Conservation (phyloP, 2,888 invertebrate species). For the Lysandra coridon region DNA sequence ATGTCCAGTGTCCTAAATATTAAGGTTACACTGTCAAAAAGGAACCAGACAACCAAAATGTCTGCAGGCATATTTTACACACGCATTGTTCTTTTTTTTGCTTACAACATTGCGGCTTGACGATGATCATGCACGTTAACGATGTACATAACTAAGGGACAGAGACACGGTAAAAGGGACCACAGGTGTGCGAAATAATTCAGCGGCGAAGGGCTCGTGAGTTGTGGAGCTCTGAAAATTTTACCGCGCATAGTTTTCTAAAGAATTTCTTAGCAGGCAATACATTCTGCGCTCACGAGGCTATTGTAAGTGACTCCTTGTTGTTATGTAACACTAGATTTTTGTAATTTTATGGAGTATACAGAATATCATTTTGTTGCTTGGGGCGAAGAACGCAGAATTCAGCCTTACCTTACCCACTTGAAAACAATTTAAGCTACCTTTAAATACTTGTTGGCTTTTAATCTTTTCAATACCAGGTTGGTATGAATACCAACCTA, state of each 20-base stretch:
- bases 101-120: not conserved
- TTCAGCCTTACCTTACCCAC: too few relatives aligned
- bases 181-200: slow-evolving; percentile 16
- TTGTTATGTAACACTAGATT: not conserved
- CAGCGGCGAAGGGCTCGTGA: not conserved
- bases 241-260: slow-evolving; percentile 7
- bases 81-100: not conserved
- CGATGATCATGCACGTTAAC: not conserved
- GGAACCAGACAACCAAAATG: too few relatives aligned
- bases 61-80: not conserved
- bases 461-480: too few relatives aligned
- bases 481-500: too few relatives aligned
- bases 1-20: too few relatives aligned
- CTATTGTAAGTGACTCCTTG: not conserved
- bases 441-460: too few relatives aligned
- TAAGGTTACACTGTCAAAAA: too few relatives aligned
- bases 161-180: not conserved
- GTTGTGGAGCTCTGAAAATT: not conserved
- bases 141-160: slow-evolving; percentile 4
- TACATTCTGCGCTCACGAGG: not conserved
- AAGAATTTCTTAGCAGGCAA: not conserved
- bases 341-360: not conserved
- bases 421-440: too few relatives aligned
- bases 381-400: too few relatives aligned
- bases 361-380: not conserved